Percentiles rank a stretch among this genome's conserved stretches.
Conservation (phyloP, 2,888 invertebrate genomes). For the Aphodius granarius region DNA sequence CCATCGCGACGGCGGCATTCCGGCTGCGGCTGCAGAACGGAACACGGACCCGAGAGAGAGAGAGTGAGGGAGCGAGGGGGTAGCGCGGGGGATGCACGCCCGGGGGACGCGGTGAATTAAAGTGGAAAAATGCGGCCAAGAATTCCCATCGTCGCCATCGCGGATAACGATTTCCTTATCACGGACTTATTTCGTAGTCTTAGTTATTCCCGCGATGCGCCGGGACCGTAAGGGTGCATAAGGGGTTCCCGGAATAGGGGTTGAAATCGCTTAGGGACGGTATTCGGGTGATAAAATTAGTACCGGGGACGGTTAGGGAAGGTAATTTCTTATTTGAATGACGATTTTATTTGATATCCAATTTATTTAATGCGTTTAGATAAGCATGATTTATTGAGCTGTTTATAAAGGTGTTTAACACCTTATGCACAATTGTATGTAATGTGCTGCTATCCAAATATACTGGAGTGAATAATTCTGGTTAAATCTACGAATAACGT, state of each 20-base stretch:
- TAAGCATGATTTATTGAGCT: neutral
- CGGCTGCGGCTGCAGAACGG: constrained; percentile 39
- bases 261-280: neutral
- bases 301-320: neutral
- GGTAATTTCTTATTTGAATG: neutral
- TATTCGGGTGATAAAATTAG: neutral
- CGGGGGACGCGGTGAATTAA: constrained; percentile 40
- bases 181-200: neutral
- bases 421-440: too few relatives aligned
- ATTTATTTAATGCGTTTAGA: neutral
- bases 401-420: too few relatives aligned
- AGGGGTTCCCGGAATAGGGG: neutral
- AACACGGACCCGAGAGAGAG: too few relatives aligned
- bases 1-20: constrained; percentile 40
- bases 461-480: too few relatives aligned
- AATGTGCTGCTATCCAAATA: too few relatives aligned
- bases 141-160: constrained; percentile 40
- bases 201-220: neutral
- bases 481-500: too few relatives aligned
- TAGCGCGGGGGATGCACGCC: constrained; percentile 4
- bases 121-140: constrained; percentile 42
- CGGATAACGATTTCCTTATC: constrained; percentile 38
- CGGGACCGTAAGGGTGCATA: neutral
- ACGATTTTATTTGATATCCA: neutral
- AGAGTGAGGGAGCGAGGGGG: neutral